Conservation (phyloP, 2,797 vertebrate species). For the Sebastes oblongus region DNA sequence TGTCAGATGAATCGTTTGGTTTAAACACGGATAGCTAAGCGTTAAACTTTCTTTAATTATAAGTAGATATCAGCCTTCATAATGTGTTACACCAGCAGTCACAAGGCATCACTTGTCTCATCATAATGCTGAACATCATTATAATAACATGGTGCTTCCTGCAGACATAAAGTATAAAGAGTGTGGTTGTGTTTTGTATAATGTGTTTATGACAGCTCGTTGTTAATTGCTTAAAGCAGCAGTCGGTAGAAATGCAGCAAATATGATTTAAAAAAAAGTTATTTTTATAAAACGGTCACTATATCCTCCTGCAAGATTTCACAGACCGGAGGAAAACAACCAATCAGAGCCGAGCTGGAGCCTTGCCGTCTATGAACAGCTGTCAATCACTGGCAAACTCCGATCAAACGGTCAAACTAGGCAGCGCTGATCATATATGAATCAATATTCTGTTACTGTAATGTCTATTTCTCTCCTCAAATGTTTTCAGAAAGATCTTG, state of each 20-base stretch:
- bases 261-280: too few species aligned
- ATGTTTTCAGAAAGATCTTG: too few species aligned
- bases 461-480: too few species aligned
- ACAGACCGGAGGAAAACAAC: too few species aligned
- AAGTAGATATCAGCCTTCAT: background rate
- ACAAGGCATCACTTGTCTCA: background rate
- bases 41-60: background rate
- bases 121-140: background rate
- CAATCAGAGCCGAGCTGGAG: too few species aligned
- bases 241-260: too few species aligned
- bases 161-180: background rate
- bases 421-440: too few species aligned
- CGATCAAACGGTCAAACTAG: accelerated
- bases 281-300: too few species aligned
- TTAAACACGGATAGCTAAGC: background rate
- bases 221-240: background rate
- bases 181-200: background rate
- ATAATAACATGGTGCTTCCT: background rate
- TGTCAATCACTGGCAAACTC: too few species aligned
- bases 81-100: background rate
- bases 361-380: too few species aligned
- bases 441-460: too few species aligned
- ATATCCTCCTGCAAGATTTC: too few species aligned
- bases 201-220: slow-evolving; percentile 10
- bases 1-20: background rate